Conservation (phyloP, 2,797 vertebrate species). For the Botia kubotai region DNA sequence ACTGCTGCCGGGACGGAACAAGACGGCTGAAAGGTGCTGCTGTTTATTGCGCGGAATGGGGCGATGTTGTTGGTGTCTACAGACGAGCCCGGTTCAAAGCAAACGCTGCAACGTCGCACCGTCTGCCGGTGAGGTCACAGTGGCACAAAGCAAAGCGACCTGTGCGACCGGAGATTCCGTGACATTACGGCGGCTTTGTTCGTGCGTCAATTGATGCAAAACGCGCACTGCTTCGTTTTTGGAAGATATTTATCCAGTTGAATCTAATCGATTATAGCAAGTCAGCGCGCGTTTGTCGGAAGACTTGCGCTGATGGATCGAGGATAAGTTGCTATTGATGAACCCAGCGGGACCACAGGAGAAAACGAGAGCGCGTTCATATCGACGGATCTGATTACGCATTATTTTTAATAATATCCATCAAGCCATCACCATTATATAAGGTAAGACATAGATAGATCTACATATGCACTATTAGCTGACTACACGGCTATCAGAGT, state of each 20-base stretch:
- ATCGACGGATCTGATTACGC: not conserved
- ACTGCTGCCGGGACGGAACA: constrained; percentile 66
- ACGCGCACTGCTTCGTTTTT: constrained; percentile 27
- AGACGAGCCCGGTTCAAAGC: constrained; percentile 50
- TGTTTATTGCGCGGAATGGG: constrained; percentile 48
- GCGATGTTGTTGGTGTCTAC: constrained; percentile 54
- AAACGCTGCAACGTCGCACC: constrained; percentile 52
- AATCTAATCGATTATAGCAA: constrained; percentile 6
- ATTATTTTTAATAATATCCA: not conserved
- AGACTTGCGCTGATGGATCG: constrained; percentile 30
- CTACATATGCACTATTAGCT: not conserved
- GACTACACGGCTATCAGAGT: not conserved
- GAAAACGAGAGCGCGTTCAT: constrained; percentile 6
- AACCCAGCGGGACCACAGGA: constrained; percentile 20
- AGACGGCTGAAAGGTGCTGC: too few species aligned
- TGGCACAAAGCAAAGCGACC: constrained; percentile 52
- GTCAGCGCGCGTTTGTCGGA: not conserved
- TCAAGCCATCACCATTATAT: constrained; percentile 31
- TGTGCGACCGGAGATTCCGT: constrained; percentile 55
- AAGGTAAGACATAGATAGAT: constrained; percentile 51
- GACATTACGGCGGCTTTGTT: constrained; percentile 59
- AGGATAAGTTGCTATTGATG: constrained; percentile 30
- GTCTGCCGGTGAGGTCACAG: constrained; percentile 59
- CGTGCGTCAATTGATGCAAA: constrained; percentile 46
- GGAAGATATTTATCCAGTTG: constrained; percentile 24